Base-by-base conservation (phyloP, 1,140 invertebrate species). In the Nixonia krombeini region DNA sequence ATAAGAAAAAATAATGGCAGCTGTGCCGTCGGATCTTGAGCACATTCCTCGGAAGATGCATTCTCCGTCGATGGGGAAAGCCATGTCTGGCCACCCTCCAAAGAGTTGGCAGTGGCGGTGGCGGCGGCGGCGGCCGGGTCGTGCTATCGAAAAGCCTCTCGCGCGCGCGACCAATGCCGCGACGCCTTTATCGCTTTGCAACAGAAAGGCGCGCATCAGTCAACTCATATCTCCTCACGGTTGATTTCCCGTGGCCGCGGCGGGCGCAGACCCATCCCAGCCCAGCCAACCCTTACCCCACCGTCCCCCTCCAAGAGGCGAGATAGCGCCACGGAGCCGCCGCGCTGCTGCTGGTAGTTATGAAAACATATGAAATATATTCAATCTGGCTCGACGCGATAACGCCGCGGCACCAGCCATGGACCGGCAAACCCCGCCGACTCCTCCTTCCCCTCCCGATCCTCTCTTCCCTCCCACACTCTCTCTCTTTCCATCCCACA, bases 301-400 rank as follows among this genome's bases (percentile, higher is more conserved):
- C 57, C 16, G 18, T n/a, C n/a, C 50, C 47, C 52, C 49, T 51
- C 25, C 50, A 56, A 53, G 69, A 66, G 57, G 58, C 1, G 15
- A 78, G 78, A 83, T 78, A 80, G 76, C 66, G 71, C 69, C 52
- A 70, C 74, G 70, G 62, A 68, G 66, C 73, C 33, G 46, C 50
- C 57, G 62, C 68, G 52, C 50, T 52, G 55, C 58, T 68, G 47
- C 61, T 73, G 79, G 72, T 82, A 84, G 83, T 84, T 85, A 84
- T 84, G 83, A 82, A 86, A 85, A 84, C 82, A 84, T 85, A 85
- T 85, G 83, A 86, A 86, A 86, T 85, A 85, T 85, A 86, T 86
- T 84, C 83, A 86, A 85, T 85, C 81, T 84, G 80, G 75, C 73
- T 72, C 66, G 75, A 57, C 57, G 74, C 74, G 80, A 83, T 84